Conservation (phyloP, 2,888 invertebrate species). For the Thysanoteuthis rhombus region DNA sequence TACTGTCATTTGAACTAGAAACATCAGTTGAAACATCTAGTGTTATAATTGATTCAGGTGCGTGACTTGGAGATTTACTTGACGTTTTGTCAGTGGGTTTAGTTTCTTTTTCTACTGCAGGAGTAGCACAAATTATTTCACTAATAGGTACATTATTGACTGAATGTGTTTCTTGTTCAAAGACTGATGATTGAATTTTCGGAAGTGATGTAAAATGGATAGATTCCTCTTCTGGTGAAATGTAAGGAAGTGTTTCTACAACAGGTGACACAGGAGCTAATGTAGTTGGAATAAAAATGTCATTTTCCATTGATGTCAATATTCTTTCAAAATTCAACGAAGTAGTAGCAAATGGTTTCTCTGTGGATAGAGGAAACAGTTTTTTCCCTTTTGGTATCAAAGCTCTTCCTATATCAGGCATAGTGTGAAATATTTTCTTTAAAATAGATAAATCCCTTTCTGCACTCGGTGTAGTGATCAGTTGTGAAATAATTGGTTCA, state of each 20-base stretch:
- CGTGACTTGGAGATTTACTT: neutral
- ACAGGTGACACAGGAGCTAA: neutral
- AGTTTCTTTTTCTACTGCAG: neutral
- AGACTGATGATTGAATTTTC: neutral
- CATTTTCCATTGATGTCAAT: neutral
- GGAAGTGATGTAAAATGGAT: neutral
- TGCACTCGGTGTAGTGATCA: neutral
- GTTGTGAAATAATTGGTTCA: neutral
- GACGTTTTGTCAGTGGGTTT: neutral
- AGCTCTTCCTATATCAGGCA: neutral
- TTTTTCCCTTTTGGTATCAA: neutral
- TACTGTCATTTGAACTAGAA: neutral
- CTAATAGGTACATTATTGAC: neutral
- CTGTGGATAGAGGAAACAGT: neutral
- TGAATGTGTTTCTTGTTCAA: neutral
- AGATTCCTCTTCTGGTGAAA: neutral
- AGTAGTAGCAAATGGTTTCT: no score
- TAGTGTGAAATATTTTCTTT: neutral
- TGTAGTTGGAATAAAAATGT: neutral
- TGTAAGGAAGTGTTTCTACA: neutral
- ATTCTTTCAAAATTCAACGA: neutral
- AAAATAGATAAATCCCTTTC: neutral
- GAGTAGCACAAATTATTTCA: neutral
- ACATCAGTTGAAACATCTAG: neutral
- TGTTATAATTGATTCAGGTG: neutral